Percentiles rank a stretch among this genome's conserved stretches.
Evolutionary conservation across 2,113 vertebrate genomes (phyloP).

Genomic region (Chaetops frenatus): DNA sequence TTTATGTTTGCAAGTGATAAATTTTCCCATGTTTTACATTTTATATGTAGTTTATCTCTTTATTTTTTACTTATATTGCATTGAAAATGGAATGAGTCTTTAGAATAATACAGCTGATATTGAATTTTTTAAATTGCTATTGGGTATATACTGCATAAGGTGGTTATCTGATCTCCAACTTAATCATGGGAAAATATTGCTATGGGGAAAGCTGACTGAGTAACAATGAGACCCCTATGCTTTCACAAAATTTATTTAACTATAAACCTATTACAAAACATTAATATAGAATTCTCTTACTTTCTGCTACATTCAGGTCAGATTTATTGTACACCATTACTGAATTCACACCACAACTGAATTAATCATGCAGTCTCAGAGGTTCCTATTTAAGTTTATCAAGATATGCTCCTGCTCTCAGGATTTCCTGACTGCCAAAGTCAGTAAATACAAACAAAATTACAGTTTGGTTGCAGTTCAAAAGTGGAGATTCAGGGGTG

Average conservation of each 20-base stretch:
- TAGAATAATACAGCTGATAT: constrained; percentile 67
- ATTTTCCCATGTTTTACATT: constrained; percentile 66
- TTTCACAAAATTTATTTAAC: constrained; percentile 71
- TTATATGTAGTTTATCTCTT: constrained; percentile 71
- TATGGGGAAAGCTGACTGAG: constrained; percentile 49
- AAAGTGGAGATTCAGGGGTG: neutral
- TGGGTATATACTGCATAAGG: constrained; percentile 55
- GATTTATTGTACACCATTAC: constrained; percentile 50
- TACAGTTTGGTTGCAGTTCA: neutral
- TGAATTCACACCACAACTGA: constrained; percentile 18
- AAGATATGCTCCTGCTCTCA: neutral
- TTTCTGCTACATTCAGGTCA: constrained; percentile 51
- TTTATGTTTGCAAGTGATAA: constrained; percentile 69
- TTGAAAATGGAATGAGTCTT: constrained; percentile 60
- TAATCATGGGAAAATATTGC: constrained; percentile 67
- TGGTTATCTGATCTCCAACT: constrained; percentile 69
- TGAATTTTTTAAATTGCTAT: constrained; percentile 69
- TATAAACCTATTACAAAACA: constrained; percentile 64
- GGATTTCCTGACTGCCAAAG: neutral
- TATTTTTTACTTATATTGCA: constrained; percentile 66
- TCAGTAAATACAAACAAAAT: neutral
- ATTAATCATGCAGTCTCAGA: neutral
- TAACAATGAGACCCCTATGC: constrained; percentile 58
- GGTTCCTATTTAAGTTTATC: constrained; percentile 25
- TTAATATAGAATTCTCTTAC: constrained; percentile 62